Percentiles rank a stretch among this genome's conserved stretches.
These are phyloP conservation scores for Amorpha juglandis DNA, from an alignment of 2,888 invertebrate species.

Conservation along the genomic window DNA sequence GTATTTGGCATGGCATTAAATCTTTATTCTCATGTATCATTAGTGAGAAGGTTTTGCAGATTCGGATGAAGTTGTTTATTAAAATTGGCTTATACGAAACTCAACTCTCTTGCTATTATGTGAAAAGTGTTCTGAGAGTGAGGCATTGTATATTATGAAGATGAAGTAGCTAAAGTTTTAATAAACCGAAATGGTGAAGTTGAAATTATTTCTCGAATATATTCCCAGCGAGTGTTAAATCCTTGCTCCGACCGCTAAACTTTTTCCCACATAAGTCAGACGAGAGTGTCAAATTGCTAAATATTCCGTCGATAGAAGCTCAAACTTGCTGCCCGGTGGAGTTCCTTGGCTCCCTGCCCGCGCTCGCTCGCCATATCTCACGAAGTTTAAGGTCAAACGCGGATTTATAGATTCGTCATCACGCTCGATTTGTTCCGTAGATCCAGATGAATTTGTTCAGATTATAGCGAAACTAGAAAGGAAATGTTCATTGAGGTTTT, in stretches of 20 bases:
- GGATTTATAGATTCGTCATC: constrained; percentile 32
- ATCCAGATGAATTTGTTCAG: constrained; percentile 29
- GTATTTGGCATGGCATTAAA: no score
- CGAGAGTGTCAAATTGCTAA: background rate
- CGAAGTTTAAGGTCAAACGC: constrained; percentile 37
- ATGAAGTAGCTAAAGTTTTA: background rate
- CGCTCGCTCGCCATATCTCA: constrained; percentile 29
- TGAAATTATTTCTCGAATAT: background rate
- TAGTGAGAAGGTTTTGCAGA: no score
- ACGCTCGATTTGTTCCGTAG: constrained; percentile 39
- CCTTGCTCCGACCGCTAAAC: background rate
- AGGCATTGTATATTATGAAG: no score
- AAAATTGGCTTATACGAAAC: no score
- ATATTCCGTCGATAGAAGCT: constrained; percentile 26
- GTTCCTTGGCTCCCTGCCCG: constrained; percentile 35
- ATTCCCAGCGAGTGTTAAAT: background rate
- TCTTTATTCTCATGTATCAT: no score
- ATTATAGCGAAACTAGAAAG: background rate
- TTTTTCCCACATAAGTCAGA: background rate
- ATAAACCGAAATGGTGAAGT: background rate
- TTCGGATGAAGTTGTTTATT: no score
- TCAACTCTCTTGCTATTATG: no score
- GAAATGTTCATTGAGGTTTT: background rate
- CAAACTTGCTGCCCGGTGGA: constrained; percentile 9
- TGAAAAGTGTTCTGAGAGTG: no score